These are phyloP conservation scores for Nymphalis io DNA, from an alignment of 1,140 invertebrate genomes.

Conservation along the genomic window DNA sequence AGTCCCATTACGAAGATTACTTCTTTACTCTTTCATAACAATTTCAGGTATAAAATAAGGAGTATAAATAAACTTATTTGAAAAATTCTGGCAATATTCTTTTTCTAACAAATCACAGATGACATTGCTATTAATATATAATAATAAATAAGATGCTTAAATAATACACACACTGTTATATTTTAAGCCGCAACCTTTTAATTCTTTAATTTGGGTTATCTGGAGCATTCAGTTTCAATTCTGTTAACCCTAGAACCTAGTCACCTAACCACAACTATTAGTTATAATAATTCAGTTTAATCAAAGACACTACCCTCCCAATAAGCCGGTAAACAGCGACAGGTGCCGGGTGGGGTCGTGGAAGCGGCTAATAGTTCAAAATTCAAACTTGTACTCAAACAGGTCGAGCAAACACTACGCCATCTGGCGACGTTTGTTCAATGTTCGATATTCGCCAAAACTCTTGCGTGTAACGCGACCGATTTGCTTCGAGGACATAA, in stretches of 20 bases:
- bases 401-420: slow-evolving; percentile 69
- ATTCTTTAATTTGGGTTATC: too few species aligned
- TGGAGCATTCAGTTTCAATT: background rate
- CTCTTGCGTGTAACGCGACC: slow-evolving; percentile 47
- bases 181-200: too few species aligned
- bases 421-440: slow-evolving; percentile 69
- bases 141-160: too few species aligned
- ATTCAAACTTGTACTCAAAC: slow-evolving; percentile 73
- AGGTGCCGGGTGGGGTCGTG: slow-evolving; percentile 58
- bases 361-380: slow-evolving; percentile 68
- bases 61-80: too few species aligned
- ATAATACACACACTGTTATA: too few species aligned
- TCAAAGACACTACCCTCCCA: slow-evolving; percentile 14
- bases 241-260: background rate
- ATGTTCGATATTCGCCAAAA: slow-evolving; percentile 47
- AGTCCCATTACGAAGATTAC: too few species aligned
- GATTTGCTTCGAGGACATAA: background rate
- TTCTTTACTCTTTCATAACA: too few species aligned
- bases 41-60: too few species aligned
- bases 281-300: slow-evolving; percentile 27
- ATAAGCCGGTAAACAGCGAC: slow-evolving; percentile 55
- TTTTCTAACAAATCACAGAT: too few species aligned
- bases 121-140: too few species aligned
- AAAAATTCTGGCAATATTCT: too few species aligned
- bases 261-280: slow-evolving; percentile 11